Conservation (phyloP, 2,888 invertebrate species). For the Patella caerulea region DNA sequence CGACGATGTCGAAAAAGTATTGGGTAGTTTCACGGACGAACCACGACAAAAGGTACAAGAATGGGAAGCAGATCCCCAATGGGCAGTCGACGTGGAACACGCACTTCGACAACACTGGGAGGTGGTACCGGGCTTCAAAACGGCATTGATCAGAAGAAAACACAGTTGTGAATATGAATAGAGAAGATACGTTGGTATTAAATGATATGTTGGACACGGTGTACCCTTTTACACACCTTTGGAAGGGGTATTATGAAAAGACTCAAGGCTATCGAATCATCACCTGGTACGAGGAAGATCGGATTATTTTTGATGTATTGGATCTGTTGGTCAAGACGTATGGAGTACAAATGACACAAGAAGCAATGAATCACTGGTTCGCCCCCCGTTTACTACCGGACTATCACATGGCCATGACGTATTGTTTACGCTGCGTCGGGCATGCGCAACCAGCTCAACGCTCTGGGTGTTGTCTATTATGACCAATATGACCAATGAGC, state of each 20-base stretch:
- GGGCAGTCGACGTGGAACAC: background rate
- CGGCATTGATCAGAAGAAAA: no score
- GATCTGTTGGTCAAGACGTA: background rate
- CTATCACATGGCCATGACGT: background rate
- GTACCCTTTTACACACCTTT: no score
- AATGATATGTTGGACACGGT: no score
- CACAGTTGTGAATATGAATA: no score
- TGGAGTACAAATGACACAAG: background rate
- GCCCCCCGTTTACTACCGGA: background rate
- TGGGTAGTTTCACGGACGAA: background rate
- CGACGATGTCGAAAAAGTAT: background rate
- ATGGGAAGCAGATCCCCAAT: background rate
- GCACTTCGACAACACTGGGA: background rate
- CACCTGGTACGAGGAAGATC: background rate
- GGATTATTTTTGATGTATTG: background rate
- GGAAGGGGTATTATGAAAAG: no score
- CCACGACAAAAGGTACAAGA: background rate
- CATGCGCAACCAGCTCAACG: no score
- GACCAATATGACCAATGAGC: conserved; percentile 1
- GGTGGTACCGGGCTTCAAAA: background rate
- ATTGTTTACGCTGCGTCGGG: no score
- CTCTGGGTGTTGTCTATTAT: background rate
- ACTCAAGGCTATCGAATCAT: no score
- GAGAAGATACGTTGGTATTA: no score
- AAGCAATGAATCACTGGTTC: background rate